These are phyloP conservation scores for Aurelia coerulea DNA, from an alignment of 30 jellyfish, hydroid and myxozoan species.

Conservation along the genomic window DNA sequence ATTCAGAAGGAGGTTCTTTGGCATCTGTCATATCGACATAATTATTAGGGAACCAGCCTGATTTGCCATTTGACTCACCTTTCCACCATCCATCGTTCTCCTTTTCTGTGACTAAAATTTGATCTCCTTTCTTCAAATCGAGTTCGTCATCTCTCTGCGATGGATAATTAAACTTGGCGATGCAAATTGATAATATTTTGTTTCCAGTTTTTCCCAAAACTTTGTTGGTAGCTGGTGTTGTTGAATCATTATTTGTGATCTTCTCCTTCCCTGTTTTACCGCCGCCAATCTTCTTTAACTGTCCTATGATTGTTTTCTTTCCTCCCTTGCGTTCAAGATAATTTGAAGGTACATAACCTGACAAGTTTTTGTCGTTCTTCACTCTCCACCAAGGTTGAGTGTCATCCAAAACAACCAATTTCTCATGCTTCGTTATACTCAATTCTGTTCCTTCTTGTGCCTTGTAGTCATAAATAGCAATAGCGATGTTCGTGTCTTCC, in stretches of 20 bases:
- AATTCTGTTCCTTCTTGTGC: constrained; percentile 92
- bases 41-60: constrained; percentile 95
- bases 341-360: constrained; percentile 97
- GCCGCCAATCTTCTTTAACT: constrained; percentile 66
- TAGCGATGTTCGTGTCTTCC: constrained; percentile 81
- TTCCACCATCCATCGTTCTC: constrained; percentile 99
- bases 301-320: constrained; percentile 75
- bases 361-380: constrained; percentile 77
- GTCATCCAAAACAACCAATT: constrained; percentile 83
- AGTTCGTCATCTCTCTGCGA: constrained; percentile 93
- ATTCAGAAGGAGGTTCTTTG: constrained; percentile 69
- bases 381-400: constrained; percentile 98
- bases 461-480: constrained; percentile 92
- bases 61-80: constrained; percentile 89
- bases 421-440: constrained; percentile 86
- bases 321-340: constrained; percentile 88
- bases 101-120: constrained; percentile 81
- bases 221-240: constrained; percentile 22
- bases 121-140: constrained; percentile 84
- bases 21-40: constrained; percentile 78
- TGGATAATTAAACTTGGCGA: constrained; percentile 75
- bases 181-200: constrained; percentile 70
- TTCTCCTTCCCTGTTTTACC: constrained; percentile 56
- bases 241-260: constrained; percentile 15
- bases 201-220: constrained; percentile 66